Conservation (phyloP, 2,113 vertebrate genomes). For the Alligator sinensis region DNA sequence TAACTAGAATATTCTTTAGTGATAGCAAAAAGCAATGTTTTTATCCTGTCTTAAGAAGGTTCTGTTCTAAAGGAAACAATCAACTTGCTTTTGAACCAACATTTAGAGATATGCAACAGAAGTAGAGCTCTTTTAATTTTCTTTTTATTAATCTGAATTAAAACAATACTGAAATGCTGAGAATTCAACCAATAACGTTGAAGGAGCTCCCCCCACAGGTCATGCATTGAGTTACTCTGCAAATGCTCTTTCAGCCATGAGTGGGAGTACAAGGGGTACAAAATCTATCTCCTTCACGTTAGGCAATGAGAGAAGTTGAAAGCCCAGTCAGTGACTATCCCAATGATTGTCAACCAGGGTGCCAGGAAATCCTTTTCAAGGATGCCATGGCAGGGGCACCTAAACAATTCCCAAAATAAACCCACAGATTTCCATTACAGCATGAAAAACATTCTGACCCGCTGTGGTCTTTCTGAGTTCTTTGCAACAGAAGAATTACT, state of each 20-base stretch:
- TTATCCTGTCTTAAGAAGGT: not conserved
- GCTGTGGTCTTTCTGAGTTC: too few relatives aligned
- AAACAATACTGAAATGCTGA: not conserved
- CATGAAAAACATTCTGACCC: too few relatives aligned
- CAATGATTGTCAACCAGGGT: too few relatives aligned
- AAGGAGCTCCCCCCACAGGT: constrained; percentile 58
- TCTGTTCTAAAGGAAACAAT: not conserved
- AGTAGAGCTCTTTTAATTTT: not conserved
- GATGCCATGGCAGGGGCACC: too few relatives aligned
- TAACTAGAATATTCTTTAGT: not conserved
- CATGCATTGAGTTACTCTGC: not conserved
- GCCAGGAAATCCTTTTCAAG: too few relatives aligned
- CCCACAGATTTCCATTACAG: too few relatives aligned
- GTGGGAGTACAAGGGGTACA: not conserved
- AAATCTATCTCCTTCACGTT: too few relatives aligned
- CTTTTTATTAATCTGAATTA: not conserved
- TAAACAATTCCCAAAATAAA: too few relatives aligned
- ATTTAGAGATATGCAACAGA: not conserved
- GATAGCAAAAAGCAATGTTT: not conserved
- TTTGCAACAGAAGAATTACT: too few relatives aligned
- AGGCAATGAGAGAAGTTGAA: too few relatives aligned
- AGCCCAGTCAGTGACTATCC: too few relatives aligned
- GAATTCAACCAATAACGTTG: not conserved
- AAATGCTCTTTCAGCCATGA: not conserved
- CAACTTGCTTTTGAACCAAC: not conserved